Percentiles rank a stretch among this genome's conserved stretches.
These are phyloP conservation scores for Tachysurus vachellii DNA, from an alignment of 2,113 vertebrate species.

Conservation along the genomic window DNA sequence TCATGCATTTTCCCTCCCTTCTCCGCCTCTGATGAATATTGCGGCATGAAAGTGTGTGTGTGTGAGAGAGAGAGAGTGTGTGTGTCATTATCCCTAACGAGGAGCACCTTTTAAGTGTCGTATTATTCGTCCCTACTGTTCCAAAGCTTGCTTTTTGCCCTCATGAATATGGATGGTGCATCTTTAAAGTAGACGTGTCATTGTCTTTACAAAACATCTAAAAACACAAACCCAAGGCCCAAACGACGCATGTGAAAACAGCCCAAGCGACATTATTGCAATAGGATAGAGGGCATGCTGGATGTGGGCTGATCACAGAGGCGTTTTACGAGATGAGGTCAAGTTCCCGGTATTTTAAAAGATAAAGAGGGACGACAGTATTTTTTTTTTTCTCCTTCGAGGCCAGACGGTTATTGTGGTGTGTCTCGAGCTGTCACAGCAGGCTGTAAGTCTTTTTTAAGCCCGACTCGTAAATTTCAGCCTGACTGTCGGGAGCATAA, in stretches of 20 bases:
- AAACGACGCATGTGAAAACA: conserved; percentile 35
- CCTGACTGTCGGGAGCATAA: conserved; percentile 51
- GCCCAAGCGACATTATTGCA: conserved; percentile 60
- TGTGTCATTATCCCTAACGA: conserved; percentile 54
- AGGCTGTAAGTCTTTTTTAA: conserved; percentile 60
- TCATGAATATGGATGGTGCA: conserved; percentile 57
- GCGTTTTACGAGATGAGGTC: conserved; percentile 64
- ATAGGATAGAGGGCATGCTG: conserved; percentile 58
- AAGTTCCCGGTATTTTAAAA: conserved; percentile 56
- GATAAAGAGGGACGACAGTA: conserved; percentile 31
- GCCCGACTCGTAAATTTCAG: conserved; percentile 59
- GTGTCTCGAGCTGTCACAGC: conserved; percentile 44
- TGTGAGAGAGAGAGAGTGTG: neutral
- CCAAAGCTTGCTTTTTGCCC: conserved; percentile 48
- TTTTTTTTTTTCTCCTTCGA: conserved; percentile 37
- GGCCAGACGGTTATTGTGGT: conserved; percentile 40
- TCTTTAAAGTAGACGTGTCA: conserved; percentile 57
- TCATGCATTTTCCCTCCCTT: conserved; percentile 44
- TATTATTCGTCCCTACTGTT: conserved; percentile 58
- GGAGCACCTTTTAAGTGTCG: conserved; percentile 55
- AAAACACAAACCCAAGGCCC: conserved; percentile 35
- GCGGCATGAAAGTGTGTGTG: conserved; percentile 39
- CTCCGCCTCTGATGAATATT: conserved; percentile 64
- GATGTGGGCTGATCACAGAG: conserved; percentile 62
- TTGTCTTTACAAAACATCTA: conserved; percentile 48